A percentile compares a stretch with the other conserved stretches of the same genome.
phyloP scores from a whole-genome alignment of 1,140 invertebrate species.

The Homalodisca vitripennis region DNA sequence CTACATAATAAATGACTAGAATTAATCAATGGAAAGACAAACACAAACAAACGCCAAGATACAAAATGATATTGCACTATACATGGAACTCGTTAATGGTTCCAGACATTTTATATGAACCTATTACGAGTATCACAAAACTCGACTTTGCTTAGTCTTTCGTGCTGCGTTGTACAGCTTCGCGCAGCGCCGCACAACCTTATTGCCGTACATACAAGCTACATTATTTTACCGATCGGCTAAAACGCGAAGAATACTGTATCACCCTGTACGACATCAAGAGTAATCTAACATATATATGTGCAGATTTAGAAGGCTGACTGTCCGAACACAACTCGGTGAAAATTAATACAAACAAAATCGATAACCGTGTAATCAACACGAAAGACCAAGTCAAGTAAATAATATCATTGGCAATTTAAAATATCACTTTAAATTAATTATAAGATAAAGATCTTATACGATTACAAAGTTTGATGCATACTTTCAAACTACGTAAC shows the following conservation, averaged over 20 bases:
- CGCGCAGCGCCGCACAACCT: not conserved
- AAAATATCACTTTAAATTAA: slow-evolving; percentile 13
- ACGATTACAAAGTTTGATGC: slow-evolving; percentile 10
- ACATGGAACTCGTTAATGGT: slow-evolving; percentile 9
- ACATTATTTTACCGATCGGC: not conserved
- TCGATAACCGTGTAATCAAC: not conserved
- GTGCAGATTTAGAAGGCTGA: slow-evolving; percentile 14
- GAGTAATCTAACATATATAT: slow-evolving; percentile 18
- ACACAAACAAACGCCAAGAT: slow-evolving; percentile 10
- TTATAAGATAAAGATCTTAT: slow-evolving; percentile 17
- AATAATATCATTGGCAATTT: slow-evolving; percentile 21
- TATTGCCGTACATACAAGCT: slow-evolving; percentile 9
- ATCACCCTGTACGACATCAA: slow-evolving; percentile 11
- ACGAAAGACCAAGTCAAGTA: slow-evolving; percentile 26
- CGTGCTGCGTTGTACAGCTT: slow-evolving; percentile 6
- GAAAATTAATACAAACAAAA: slow-evolving; percentile 1
- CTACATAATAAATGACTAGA: slow-evolving; percentile 23
- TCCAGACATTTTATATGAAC: slow-evolving; percentile 15
- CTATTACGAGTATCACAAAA: slow-evolving; percentile 24
- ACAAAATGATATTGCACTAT: slow-evolving; percentile 15
- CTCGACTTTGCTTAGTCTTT: slow-evolving; percentile 16
- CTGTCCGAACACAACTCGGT: slow-evolving; percentile 21
- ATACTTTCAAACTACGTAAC: slow-evolving; percentile 25
- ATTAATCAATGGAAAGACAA: slow-evolving; percentile 22
- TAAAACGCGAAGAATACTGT: slow-evolving; percentile 3